Percentiles rank a stretch among this genome's conserved stretches.
These are phyloP conservation scores for Brachynemurus nebulosus DNA, from an alignment of 2,888 invertebrate species.

Conservation along the genomic window DNA sequence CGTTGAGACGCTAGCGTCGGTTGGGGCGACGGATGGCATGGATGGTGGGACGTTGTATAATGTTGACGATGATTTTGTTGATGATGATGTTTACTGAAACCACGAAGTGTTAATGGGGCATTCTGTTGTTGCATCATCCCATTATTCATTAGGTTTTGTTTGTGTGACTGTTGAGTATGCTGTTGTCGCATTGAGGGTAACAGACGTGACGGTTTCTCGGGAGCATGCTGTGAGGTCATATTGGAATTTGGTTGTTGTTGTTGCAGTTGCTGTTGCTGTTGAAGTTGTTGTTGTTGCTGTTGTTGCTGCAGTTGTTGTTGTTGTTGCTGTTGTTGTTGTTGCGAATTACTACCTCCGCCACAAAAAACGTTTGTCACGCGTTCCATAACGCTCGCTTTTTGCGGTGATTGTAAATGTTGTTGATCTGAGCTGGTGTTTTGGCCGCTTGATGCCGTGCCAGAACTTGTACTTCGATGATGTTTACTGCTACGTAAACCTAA, in stretches of 20 bases:
- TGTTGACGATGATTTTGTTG: slow-evolving; percentile 8
- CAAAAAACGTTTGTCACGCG: slow-evolving; percentile 77
- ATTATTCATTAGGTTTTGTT: slow-evolving; percentile 10
- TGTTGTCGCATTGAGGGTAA: slow-evolving; percentile 23
- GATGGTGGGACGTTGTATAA: slow-evolving; percentile 9
- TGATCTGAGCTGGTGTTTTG: slow-evolving; percentile 18
- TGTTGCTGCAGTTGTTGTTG: too few relatives aligned
- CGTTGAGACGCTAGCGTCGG: slow-evolving; percentile 24
- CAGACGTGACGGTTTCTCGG: slow-evolving; percentile 36
- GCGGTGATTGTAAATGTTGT: slow-evolving; percentile 14
- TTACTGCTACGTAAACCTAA: slow-evolving; percentile 55
- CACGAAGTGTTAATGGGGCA: slow-evolving; percentile 30
- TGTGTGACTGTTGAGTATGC: slow-evolving; percentile 17
- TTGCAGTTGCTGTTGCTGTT: slow-evolving; percentile 13
- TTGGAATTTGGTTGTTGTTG: slow-evolving; percentile 16
- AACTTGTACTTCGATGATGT: slow-evolving; percentile 26
- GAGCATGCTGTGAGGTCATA: slow-evolving; percentile 24
- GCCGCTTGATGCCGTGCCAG: slow-evolving; percentile 30
- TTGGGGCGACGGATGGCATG: slow-evolving; percentile 3
- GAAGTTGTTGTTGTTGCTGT: too few relatives aligned
- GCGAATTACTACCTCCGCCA: slow-evolving; percentile 42
- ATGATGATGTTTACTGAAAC: slow-evolving; percentile 19
- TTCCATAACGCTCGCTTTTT: slow-evolving; percentile 63
- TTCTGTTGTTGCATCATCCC: slow-evolving; percentile 24
- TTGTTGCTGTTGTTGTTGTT: slow-evolving; percentile 14